phyloP scores from a whole-genome alignment of 2,888 invertebrate species.

The Tachina fera region DNA sequence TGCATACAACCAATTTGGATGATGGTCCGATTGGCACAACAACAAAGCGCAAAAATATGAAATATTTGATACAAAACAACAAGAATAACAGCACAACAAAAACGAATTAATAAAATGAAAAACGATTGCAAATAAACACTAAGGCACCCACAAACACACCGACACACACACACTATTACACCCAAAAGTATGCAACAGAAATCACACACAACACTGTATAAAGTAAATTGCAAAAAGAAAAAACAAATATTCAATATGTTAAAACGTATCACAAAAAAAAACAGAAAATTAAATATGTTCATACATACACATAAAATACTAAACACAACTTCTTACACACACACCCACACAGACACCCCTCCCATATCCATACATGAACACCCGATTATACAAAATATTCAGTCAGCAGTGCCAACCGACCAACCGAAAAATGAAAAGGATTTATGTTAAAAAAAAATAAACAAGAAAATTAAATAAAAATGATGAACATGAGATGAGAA shows the following conservation, averaged over 20 bases:
- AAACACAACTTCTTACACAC: constrained; percentile 13
- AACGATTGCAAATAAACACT: constrained; percentile 64
- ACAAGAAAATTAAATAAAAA: constrained; percentile 40
- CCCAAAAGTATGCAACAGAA: constrained; percentile 3
- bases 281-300: neutral
- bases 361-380: neutral
- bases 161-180: neutral
- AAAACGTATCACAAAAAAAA: constrained; percentile 46
- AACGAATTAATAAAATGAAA: constrained; percentile 63
- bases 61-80: constrained; percentile 55
- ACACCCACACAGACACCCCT: neutral
- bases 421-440: constrained; percentile 48
- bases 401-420: neutral
- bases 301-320: constrained; percentile 22
- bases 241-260: constrained; percentile 63
- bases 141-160: neutral
- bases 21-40: constrained; percentile 63
- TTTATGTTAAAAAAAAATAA: constrained; percentile 46
- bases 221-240: constrained; percentile 42
- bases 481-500: constrained; percentile 32
- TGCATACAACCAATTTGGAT: constrained; percentile 69
- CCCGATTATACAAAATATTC: neutral
- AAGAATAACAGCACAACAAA: constrained; percentile 32
- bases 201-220: constrained; percentile 18
- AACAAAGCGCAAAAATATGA: constrained; percentile 21